Conservation (phyloP, 2,888 invertebrate genomes). For the Arctia plantaginis region DNA sequence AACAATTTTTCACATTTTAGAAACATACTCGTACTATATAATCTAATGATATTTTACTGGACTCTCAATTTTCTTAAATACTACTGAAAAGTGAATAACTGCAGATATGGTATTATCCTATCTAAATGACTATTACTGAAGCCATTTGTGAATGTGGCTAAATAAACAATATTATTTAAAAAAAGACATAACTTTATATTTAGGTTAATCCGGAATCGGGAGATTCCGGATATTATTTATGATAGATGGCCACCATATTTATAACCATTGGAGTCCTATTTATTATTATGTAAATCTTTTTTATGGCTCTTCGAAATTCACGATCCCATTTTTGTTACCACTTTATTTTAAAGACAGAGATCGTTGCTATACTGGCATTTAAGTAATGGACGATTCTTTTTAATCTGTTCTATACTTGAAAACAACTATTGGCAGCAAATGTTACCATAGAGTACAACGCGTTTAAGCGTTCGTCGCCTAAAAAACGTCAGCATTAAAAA, state of each 20-base stretch:
- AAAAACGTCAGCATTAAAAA: background rate
- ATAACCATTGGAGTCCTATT: constrained; percentile 24
- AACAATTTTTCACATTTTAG: too few species aligned
- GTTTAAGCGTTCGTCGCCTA: background rate
- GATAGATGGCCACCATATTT: constrained; percentile 19
- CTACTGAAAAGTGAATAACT: too few species aligned
- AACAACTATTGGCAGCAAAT: background rate
- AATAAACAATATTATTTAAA: too few species aligned
- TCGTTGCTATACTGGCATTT: constrained; percentile 7
- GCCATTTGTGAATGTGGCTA: too few species aligned
- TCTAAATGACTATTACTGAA: too few species aligned
- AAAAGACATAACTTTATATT: background rate
- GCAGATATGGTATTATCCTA: too few species aligned
- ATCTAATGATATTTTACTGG: background rate
- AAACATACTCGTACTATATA: background rate
- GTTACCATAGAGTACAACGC: background rate
- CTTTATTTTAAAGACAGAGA: constrained; percentile 15
- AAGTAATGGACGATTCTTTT: background rate
- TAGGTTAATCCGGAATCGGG: background rate
- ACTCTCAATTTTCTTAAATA: too few species aligned
- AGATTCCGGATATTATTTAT: background rate
- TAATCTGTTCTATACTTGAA: background rate
- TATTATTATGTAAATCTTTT: constrained; percentile 60
- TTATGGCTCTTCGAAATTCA: constrained; percentile 35
- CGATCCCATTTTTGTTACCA: constrained; percentile 30